Base-by-base conservation (phyloP, 92 coral and sea anemone genomes). In the Paragorgia papillata region DNA sequence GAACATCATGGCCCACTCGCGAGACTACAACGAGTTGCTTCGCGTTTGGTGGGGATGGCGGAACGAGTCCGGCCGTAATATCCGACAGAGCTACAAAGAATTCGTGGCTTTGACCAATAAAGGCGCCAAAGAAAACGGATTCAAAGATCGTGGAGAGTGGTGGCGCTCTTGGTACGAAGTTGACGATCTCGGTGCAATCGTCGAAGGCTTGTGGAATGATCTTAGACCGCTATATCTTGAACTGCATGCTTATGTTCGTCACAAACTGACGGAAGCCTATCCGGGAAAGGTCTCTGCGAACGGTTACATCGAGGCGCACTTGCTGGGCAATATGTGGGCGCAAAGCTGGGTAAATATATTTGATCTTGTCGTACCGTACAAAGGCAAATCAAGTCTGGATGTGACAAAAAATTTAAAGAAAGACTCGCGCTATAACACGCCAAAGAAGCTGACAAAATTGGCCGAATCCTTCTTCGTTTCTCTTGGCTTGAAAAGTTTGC, bases 321-420 rank as follows among this genome's bases (percentile, higher is more conserved):
- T 92, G 80, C 82, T 92, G 17, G 97, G 97, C 17, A 89, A 89
- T 34, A 92, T 92, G 97, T 89, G 96, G 97, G 66, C 97, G 0
- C 96, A 92, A 30, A 74, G 82, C 1, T 92, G 97, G 97, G 75
- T 27, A 27, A 83, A 85, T 54, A 89, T 90, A 46, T 92, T 84
- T 55, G 84, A 91, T 28, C 55, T 92, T 3, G 82, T 92, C n/a
- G 85, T 89, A 49, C 97, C 97, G 0, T 85, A 64, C 86, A 39
- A 61, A 14, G 77, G 76, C 28, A 85, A 85, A 37, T 80, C 90
- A 14, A 89, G 90, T 57, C 82, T 89, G 10, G 92, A 92, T 62
- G 96, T 89, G 1, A 89, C 92, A 21, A 13, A 46, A 51, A 77
- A 86, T 43, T 61, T 92, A 80, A 77, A 44, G 25, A 80, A 81